Evolutionary conservation across 2,888 invertebrate genomes (phyloP).

Genomic region (Dichetophora obliterata): DNA sequence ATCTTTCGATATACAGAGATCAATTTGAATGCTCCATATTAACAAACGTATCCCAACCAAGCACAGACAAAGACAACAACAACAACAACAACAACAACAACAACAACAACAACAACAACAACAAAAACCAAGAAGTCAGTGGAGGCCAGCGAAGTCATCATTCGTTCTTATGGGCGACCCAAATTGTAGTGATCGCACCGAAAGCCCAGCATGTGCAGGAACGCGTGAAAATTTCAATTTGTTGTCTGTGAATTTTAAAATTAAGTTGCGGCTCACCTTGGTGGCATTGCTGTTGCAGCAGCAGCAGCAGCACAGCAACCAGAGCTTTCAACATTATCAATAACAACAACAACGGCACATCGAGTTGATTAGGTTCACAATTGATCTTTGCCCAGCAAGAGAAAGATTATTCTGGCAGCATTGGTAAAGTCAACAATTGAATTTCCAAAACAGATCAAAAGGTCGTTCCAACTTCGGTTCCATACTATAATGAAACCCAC

Average conservation of each 20-base stretch:
- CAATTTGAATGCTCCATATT: conserved; percentile 10
- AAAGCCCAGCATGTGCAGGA: conserved; percentile 26
- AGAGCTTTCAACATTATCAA: conserved; percentile 27
- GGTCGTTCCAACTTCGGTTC: conserved; percentile 52
- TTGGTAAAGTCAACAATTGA: conserved; percentile 59
- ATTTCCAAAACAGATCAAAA: conserved; percentile 63
- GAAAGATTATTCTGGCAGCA: conserved; percentile 29
- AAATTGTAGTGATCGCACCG: conserved; percentile 11
- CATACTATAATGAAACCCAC: not conserved
- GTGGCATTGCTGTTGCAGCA: conserved; percentile 40
- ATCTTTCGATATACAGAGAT: conserved; percentile 16
- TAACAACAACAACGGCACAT: conserved; percentile 28
- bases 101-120: not conserved
- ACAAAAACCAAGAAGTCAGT: not conserved
- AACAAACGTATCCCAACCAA: not conserved
- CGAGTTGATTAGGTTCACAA: conserved; percentile 27
- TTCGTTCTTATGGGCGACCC: conserved; percentile 18
- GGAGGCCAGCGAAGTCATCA: conserved; percentile 3
- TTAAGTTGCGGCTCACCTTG: conserved; percentile 41
- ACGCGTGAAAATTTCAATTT: conserved; percentile 38
- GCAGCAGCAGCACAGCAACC: not conserved
- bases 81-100: not conserved
- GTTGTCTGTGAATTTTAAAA: conserved; percentile 20
- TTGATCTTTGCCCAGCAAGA: conserved; percentile 12
- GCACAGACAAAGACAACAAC: not conserved